A percentile compares a stretch with the other conserved stretches of the same genome.
phyloP scores from a whole-genome alignment of 2,113 vertebrate species.

The Synchiropus splendidus region DNA sequence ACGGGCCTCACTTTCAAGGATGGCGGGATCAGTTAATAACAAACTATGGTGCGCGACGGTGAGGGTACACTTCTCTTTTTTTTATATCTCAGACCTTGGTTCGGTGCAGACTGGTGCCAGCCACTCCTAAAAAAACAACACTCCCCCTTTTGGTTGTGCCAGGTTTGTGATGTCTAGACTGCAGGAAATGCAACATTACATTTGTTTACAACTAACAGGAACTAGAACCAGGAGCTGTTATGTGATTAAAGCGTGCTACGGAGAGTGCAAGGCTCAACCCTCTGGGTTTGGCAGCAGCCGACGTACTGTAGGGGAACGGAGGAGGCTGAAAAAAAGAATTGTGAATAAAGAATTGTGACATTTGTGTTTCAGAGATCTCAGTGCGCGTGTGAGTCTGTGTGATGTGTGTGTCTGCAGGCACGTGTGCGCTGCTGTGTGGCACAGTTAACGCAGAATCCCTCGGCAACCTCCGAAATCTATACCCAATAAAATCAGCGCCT shows the following conservation, averaged over 20 bases:
- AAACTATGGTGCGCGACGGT: no score
- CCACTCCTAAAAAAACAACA: constrained; percentile 43
- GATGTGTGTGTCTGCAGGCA: constrained; percentile 6
- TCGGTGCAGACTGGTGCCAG: constrained; percentile 46
- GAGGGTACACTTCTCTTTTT: no score
- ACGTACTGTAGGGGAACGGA: constrained; percentile 38
- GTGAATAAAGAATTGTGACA: no score
- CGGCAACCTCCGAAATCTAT: constrained; percentile 70
- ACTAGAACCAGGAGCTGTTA: constrained; percentile 65
- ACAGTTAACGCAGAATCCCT: constrained; percentile 62
- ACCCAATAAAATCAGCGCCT: constrained; percentile 71
- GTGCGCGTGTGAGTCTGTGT: constrained; percentile 28
- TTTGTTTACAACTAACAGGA: constrained; percentile 76
- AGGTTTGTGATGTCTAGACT: constrained; percentile 75
- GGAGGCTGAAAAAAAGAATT: constrained; percentile 14
- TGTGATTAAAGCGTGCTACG: constrained; percentile 63
- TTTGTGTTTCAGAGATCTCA: constrained; percentile 23
- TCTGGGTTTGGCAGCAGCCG: constrained; percentile 54
- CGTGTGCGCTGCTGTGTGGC: constrained; percentile 36
- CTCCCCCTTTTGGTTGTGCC: constrained; percentile 51
- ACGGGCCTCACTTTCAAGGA: no score
- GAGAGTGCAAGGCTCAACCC: constrained; percentile 59
- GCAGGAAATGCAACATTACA: constrained; percentile 76
- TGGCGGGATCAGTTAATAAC: no score
- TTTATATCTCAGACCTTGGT: no score